These are phyloP conservation scores for Linnaemya vulpina DNA, from an alignment of 2,888 invertebrate genomes.

Conservation along the genomic window DNA sequence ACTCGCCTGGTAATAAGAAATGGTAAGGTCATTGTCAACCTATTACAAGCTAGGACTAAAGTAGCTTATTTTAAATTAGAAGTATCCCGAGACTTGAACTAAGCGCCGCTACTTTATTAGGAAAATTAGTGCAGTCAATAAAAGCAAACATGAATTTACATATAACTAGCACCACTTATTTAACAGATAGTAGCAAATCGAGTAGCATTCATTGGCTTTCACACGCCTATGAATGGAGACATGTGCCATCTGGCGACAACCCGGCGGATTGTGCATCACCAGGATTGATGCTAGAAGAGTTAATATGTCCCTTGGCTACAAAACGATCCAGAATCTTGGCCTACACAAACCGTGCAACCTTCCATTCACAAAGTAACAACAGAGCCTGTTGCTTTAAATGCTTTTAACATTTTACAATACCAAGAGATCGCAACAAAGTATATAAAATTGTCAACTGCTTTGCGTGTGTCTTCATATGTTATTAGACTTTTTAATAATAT, in stretches of 20 bases:
- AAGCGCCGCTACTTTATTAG: conserved; percentile 11
- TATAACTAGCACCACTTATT: conserved; percentile 21
- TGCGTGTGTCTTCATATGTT: conserved; percentile 31
- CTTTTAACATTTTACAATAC: not conserved
- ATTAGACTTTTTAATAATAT: conserved; percentile 20
- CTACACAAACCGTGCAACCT: not conserved
- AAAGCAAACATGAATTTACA: not conserved
- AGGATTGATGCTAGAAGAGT: conserved; percentile 11
- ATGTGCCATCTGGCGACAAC: conserved; percentile 21
- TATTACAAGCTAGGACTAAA: conserved; percentile 36
- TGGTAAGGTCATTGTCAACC: conserved; percentile 10
- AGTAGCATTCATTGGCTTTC: conserved; percentile 28
- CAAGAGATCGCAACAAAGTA: conserved; percentile 30
- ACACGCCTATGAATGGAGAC: conserved; percentile 25
- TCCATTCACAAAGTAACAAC: not conserved
- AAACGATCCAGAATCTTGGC: not conserved
- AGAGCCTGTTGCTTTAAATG: not conserved
- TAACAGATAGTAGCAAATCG: conserved; percentile 13
- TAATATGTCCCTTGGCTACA: not conserved
- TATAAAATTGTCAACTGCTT: conserved; percentile 15
- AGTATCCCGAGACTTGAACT: conserved; percentile 29
- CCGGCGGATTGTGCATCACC: conserved; percentile 25
- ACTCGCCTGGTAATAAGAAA: not conserved
- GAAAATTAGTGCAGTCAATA: conserved; percentile 14
- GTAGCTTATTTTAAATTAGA: conserved; percentile 31